A percentile compares a stretch with the other conserved stretches of the same genome.
Conservation (phyloP, 2,113 vertebrate genomes). For the Dasyornis broadbenti region DNA sequence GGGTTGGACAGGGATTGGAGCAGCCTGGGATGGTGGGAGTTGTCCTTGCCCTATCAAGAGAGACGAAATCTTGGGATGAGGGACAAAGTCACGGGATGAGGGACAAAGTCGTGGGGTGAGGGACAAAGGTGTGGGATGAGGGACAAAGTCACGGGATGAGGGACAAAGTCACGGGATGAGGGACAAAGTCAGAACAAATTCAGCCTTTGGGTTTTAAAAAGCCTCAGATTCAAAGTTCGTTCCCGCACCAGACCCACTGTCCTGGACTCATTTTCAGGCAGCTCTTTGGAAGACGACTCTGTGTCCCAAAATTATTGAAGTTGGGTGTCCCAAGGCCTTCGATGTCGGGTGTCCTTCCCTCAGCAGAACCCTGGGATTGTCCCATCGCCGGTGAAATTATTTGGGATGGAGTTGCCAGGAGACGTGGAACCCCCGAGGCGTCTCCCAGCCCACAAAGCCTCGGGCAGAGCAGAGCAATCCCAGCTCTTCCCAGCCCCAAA, state of each 20-base stretch:
- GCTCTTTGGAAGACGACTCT: neutral
- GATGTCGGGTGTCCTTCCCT: neutral
- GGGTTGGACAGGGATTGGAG: fast-evolving
- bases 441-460: neutral
- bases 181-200: no score
- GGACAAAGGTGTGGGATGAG: no score
- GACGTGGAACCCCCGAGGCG: neutral
- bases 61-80: neutral
- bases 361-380: no score
- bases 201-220: neutral
- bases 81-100: neutral
- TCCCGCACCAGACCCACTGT: no score
- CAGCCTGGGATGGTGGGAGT: fast-evolving
- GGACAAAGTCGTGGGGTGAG: neutral
- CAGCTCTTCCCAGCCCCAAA: neutral
- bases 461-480: neutral
- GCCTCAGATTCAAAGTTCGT: neutral
- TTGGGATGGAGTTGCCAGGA: neutral
- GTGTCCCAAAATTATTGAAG: no score
- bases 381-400: neutral
- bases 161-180: no score
- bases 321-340: neutral
- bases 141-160: no score
- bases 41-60: no score
- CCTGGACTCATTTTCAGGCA: neutral